Base-by-base conservation (phyloP, 2,888 invertebrate genomes). In the Eumerus sabulonum region DNA sequence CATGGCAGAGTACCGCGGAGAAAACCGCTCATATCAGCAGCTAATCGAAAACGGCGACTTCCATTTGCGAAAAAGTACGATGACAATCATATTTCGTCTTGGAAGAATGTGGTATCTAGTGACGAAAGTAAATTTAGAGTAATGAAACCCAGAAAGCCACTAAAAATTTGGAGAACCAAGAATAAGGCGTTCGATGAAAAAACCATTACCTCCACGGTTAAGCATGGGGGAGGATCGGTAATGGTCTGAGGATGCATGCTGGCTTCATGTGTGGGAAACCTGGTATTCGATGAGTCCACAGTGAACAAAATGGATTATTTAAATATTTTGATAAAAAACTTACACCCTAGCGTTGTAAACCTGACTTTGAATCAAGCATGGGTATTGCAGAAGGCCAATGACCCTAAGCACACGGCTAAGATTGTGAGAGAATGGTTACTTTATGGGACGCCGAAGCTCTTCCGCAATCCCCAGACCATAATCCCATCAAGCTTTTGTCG, bases 291-390 rank as follows among this genome's bases (percentile, higher is more conserved):
- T 19, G 51, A 51, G 35, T 51, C 51, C 35, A 51, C 51, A n/a
- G n/a, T 19, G 51, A 51, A 27, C 27, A 51, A 51, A 51, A 27
- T 19, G 11, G 27, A 51, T 27, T 27, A 51, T 5, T 51, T 51
- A 51, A 51, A 19, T 13, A 51, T 51, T 51, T 51, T 51, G 27
- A 51, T 9, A 12, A 27, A 51, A 51, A 51, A 51, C 35, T 51
- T 51, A 27, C 14, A 51, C 9, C 48, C 48, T 48, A 18, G 48
- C 48, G 18, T 36, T 36, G 11, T 11, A 36, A 36, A 36, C 5
- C 11, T 36, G 7, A 36, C 7, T 11, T 36, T 36, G 11, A 11
- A 36, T 11, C 36, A 36, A 36, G 36, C 11, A 36, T 36, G n/a
- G n/a, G n/a, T n/a, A n/a, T n/a, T n/a, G n/a, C n/a, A n/a, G n/a